A percentile compares a stretch with the other conserved stretches of the same genome.
phyloP scores from a whole-genome alignment of 2,113 vertebrate genomes.

The Hymenochirus boettgeri region DNA sequence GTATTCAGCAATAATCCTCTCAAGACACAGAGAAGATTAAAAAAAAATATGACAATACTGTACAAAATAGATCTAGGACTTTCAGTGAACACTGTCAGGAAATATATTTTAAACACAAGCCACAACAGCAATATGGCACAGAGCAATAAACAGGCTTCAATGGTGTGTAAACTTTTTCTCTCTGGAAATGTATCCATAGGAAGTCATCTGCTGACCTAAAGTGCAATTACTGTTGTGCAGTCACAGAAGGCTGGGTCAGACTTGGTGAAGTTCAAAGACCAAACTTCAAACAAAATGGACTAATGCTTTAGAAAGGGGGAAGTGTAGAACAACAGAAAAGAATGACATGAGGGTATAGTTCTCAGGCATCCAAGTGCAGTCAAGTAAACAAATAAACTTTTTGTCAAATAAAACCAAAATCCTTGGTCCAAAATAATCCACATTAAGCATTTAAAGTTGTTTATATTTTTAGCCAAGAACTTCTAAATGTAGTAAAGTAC shows the following conservation, averaged over 20 bases:
- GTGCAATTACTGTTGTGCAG: conserved; percentile 83
- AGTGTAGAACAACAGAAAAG: conserved; percentile 19
- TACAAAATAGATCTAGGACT: conserved; percentile 40
- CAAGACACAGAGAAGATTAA: conserved; percentile 31
- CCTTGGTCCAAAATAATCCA: conserved; percentile 52
- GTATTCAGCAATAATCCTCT: background rate
- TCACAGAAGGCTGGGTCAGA: conserved; percentile 64
- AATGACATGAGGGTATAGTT: conserved; percentile 52
- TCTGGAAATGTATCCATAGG: conserved; percentile 43
- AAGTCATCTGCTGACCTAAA: conserved; percentile 70
- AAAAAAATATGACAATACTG: conserved; percentile 28
- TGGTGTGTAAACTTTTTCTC: conserved; percentile 42
- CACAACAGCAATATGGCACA: conserved; percentile 45
- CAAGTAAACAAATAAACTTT: conserved; percentile 59
- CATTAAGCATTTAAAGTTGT: conserved; percentile 49
- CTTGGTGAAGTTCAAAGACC: conserved; percentile 66
- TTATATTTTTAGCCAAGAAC: conserved; percentile 60
- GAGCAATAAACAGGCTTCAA: conserved; percentile 32
- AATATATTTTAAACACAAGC: conserved; percentile 6
- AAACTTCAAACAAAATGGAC: conserved; percentile 57
- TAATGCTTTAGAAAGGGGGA: conserved; percentile 30
- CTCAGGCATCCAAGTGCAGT: conserved; percentile 61
- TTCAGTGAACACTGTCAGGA: conserved; percentile 42
- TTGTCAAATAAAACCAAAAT: conserved; percentile 51
- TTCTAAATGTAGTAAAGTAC: conserved; percentile 56